Percentiles rank a stretch among this genome's conserved stretches.
Evolutionary conservation across 2,797 vertebrate species (phyloP).

Genomic region (Gila robusta): DNA sequence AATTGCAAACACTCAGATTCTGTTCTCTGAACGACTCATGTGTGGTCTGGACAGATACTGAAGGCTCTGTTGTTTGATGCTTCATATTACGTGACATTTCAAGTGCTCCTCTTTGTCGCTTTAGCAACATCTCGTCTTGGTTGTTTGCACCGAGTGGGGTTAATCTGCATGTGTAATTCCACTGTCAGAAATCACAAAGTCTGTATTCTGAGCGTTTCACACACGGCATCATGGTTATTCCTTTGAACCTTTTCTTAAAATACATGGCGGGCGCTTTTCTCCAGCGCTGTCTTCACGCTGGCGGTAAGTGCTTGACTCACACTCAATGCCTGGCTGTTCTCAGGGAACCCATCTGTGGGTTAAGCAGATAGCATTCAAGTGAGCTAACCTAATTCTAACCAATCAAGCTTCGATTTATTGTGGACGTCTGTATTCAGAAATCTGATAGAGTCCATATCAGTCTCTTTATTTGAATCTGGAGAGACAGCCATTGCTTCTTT

Average conservation of each 20-base stretch:
- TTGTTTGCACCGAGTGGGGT: constrained; percentile 42
- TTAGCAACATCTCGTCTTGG: constrained; percentile 3
- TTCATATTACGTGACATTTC: constrained; percentile 10
- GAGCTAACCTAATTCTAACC: constrained; percentile 86
- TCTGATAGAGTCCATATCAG: constrained; percentile 86
- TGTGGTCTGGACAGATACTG: constrained; percentile 38
- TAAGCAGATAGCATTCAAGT: constrained; percentile 88
- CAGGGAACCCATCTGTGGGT: constrained; percentile 86
- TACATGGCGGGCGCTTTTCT: constrained; percentile 74
- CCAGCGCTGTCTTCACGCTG: constrained; percentile 80
- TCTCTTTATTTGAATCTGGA: constrained; percentile 84
- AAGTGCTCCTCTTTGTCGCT: background rate
- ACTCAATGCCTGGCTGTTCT: constrained; percentile 84
- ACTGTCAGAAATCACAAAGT: constrained; percentile 65
- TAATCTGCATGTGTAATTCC: constrained; percentile 78
- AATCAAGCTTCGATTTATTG: constrained; percentile 86
- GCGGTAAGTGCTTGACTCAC: constrained; percentile 87
- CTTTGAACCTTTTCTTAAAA: constrained; percentile 70
- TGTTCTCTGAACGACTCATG: constrained; percentile 8
- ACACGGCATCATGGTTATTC: constrained; percentile 76
- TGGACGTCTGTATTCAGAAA: constrained; percentile 84
- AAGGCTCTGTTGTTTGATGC: constrained; percentile 14
- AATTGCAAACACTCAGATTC: constrained; percentile 46
- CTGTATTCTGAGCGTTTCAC: constrained; percentile 71
- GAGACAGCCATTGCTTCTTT: constrained; percentile 79